Evolutionary conservation across 2,797 vertebrate genomes (phyloP), one percentile per base, ranked within the genome.

Genomic region (Buphagus erythrorhynchus): DNA sequence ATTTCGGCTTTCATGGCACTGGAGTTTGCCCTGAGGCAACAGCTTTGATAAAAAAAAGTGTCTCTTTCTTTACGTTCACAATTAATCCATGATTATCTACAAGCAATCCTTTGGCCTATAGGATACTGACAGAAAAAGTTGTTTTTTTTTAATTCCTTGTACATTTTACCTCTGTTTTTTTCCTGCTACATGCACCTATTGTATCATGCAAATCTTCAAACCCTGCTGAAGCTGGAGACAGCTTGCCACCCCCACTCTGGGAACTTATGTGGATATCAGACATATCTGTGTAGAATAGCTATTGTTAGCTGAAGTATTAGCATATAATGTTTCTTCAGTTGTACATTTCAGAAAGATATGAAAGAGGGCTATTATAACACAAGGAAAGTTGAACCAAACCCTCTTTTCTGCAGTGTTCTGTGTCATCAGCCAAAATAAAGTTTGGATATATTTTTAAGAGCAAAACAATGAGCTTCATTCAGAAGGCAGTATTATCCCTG

Each of bases 31-130:
- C 98, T 6, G 82, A 95, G 98, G 99, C 98, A 97, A 97, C 51
- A 88, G 98, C 98, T 99, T 98, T 99, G 98, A 98, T 98, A 97
- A 95, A 98, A 98, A 98, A 98, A 97, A 95, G 97, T 98, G 97
- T 98, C 90, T 97, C 96, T 97, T 97, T 97, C 97, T 98, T 97
- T 97, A 96, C 90, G 96, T 98, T 98, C 97, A 97, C 97, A 98
- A 98, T 98, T 98, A 99, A 99, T 98, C 98, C 97, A 96, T 98
- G 97, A 98, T 99, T 98, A 98, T 98, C 98, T 98, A 95, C 96
- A 98, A 97, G 96, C 96, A 97, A 96, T 97, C 71, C 87, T 96
- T 84, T 96, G 97, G 95, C 97, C 92, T 91, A 96, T 97, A 84
- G 95, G 92, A 96, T 91, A 92, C 91, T 95, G 94, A 85, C 54